Evolutionary conservation across 2,888 invertebrate genomes (phyloP).

Genomic region (Matsumyia berberina): DNA sequence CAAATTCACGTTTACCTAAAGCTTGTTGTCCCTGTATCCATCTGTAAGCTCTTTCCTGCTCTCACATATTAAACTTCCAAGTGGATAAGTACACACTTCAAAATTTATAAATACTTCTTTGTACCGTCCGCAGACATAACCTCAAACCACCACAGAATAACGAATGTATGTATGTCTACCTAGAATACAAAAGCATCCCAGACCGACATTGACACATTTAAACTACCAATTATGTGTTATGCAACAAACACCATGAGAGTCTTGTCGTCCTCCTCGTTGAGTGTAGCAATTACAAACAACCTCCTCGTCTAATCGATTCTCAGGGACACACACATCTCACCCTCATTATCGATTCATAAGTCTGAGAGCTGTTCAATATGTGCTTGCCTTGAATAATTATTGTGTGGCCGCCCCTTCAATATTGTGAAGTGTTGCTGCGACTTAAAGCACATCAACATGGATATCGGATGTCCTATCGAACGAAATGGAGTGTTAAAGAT

Average conservation of each 20-base stretch:
- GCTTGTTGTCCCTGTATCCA: too few species aligned
- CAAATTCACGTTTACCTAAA: too few species aligned
- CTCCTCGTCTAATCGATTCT: conserved; percentile 54
- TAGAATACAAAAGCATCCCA: too few species aligned
- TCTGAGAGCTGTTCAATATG: conserved; percentile 18
- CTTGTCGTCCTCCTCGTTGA: neutral
- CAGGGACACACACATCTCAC: conserved; percentile 25
- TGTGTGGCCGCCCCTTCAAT: neutral
- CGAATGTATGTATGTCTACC: too few species aligned
- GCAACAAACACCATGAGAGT: neutral
- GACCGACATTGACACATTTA: neutral
- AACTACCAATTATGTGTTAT: neutral
- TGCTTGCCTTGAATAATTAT: conserved; percentile 10
- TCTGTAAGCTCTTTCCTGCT: too few species aligned
- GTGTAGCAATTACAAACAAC: conserved; percentile 40
- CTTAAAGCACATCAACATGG: conserved; percentile 5
- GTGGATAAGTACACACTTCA: too few species aligned
- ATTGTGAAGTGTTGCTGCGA: neutral
- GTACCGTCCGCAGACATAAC: too few species aligned
- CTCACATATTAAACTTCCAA: too few species aligned
- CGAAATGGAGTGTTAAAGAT: conserved; percentile 39
- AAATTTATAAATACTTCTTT: too few species aligned
- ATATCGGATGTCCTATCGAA: neutral
- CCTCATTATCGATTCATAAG: conserved; percentile 56
- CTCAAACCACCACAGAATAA: too few species aligned